Percentiles rank a stretch among this genome's conserved stretches.
phyloP scores from a whole-genome alignment of 2,797 vertebrate species.

The Sphenopsis melanotis region DNA sequence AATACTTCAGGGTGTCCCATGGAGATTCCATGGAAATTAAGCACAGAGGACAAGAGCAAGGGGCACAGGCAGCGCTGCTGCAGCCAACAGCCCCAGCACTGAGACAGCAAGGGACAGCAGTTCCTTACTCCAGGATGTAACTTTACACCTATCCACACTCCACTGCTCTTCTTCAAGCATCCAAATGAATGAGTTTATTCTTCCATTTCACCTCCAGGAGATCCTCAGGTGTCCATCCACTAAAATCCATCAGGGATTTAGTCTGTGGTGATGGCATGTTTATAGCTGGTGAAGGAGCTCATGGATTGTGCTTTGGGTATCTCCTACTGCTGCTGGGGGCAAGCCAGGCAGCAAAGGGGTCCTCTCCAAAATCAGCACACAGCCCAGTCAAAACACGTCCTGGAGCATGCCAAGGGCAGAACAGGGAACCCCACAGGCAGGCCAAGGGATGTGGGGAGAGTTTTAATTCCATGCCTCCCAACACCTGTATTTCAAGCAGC shows the following conservation, averaged over 20 bases:
- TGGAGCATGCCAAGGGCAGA: background rate
- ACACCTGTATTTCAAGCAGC: background rate
- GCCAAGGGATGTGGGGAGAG: background rate
- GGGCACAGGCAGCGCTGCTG: background rate
- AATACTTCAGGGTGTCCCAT: background rate
- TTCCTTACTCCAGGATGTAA: accelerated
- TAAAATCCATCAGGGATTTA: background rate
- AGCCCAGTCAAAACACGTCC: background rate
- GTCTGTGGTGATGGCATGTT: background rate
- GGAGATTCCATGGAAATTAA: background rate
- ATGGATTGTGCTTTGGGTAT: background rate
- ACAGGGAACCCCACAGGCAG: background rate
- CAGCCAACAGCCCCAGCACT: background rate
- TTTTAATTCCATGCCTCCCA: background rate
- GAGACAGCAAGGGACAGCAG: accelerated
- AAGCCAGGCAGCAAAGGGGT: background rate
- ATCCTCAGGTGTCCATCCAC: background rate
- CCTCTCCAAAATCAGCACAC: background rate
- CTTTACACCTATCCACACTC: background rate
- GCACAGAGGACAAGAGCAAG: background rate
- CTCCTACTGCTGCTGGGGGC: background rate
- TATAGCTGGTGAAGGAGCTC: background rate
- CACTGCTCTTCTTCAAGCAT: background rate
- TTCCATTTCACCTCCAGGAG: background rate
- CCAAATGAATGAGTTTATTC: background rate